Evolutionary conservation across 2,888 invertebrate genomes (phyloP), one percentile per base, ranked within the genome.

Genomic region (Platycheirus albimanus): DNA sequence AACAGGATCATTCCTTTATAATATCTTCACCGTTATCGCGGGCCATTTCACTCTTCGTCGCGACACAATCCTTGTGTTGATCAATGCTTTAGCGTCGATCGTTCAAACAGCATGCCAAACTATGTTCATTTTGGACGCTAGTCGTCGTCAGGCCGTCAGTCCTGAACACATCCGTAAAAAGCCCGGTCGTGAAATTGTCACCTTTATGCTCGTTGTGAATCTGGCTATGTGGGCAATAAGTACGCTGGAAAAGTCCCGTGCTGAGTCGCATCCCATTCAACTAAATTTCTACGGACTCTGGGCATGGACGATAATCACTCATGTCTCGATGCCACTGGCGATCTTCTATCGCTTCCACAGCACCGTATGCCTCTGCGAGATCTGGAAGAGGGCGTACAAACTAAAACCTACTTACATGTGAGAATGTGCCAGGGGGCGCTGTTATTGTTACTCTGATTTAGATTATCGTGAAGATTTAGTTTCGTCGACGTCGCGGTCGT

Each of bases 231-330:
- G 97, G 97, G 96, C 97, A 7, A 96, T 98, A 85, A 97, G 97
- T 88, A 97, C 97, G 0, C 91, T 98, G 88, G 97, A 98, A 90
- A 97, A 97, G 87, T 96, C 96, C 0, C 92, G 97, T 19, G 96
- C 97, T 0, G 97, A 97, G 88, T 97, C 97, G 5, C 96, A 97
- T 90, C 97, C 97, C 7, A 95, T 97, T 47, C 98, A 98, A 90
- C 91, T 97, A 85, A 95, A 96, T 88, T 98, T 98, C 91, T 98
- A 97, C 87, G 97, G 97, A 0, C 92, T 96, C 41, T 97, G 97
- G 97, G 97, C 97, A 33, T 98, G 98, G 98, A 97, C 97, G 11
- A 97, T 98, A 79, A 97, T 98, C 79, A 97, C 97, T 0, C 97
- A 98, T 88, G 96, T 98, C 1, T 97, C 97, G 1, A 97, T 97